phyloP scores from a whole-genome alignment of 2,888 invertebrate species.

The Metacarcinus magister region DNA sequence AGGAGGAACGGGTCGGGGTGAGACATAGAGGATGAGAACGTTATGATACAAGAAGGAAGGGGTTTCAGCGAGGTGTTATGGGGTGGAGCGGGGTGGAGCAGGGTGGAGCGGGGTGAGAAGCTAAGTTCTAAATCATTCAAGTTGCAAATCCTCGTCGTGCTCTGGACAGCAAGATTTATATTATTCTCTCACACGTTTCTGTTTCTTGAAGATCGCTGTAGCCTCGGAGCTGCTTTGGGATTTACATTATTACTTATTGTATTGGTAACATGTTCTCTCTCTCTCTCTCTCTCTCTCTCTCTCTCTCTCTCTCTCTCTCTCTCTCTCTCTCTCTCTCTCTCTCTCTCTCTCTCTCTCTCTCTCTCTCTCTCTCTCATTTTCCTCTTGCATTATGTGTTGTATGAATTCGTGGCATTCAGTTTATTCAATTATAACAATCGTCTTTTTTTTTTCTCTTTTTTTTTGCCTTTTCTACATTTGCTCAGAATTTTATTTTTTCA shows the following conservation, averaged over 20 bases:
- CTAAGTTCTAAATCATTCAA: not conserved
- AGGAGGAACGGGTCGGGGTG: not conserved
- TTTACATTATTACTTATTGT: not conserved
- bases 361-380: no score
- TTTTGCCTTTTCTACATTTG: no score
- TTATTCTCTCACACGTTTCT: constrained; percentile 9
- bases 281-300: not conserved
- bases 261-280: not conserved
- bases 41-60: not conserved
- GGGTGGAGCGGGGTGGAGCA: not conserved
- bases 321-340: no score
- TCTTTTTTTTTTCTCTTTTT: no score
- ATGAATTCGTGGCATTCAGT: not conserved
- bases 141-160: not conserved
- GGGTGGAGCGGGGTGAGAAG: not conserved
- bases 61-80: not conserved
- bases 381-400: not conserved
- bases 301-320: no score
- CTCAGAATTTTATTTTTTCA: no score
- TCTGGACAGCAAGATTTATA: not conserved
- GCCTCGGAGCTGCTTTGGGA: not conserved
- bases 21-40: not conserved
- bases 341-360: no score
- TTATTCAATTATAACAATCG: not conserved
- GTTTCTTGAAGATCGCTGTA: not conserved